A percentile compares a stretch with the other conserved stretches of the same genome.
Evolutionary conservation across 2,888 invertebrate species (phyloP).

Genomic region (Meiosimyza platycephala): DNA sequence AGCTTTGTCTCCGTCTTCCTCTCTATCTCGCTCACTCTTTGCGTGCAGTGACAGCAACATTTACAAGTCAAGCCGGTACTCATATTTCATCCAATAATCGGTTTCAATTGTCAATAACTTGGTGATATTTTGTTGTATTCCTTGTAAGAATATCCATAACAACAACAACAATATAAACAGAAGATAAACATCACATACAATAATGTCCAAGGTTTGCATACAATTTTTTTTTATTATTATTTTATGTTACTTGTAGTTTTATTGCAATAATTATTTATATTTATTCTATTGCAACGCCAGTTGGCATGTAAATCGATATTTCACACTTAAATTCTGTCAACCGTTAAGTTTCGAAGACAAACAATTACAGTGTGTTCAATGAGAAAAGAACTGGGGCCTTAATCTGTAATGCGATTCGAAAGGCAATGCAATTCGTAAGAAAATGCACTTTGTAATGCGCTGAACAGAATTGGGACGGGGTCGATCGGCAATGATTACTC

Average conservation of each 20-base stretch:
- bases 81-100: slow-evolving; percentile 4
- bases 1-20: not conserved
- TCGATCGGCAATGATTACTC: too few relatives aligned
- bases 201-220: slow-evolving; percentile 36
- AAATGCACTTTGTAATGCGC: too few relatives aligned
- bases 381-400: too few relatives aligned
- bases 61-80: too few relatives aligned
- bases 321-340: too few relatives aligned
- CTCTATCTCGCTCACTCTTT: slow-evolving; percentile 14
- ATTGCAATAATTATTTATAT: not conserved
- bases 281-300: not conserved
- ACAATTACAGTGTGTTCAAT: too few relatives aligned
- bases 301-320: too few relatives aligned
- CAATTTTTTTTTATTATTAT: not conserved
- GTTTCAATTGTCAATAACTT: slow-evolving; percentile 36
- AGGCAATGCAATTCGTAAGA: too few relatives aligned
- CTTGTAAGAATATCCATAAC: slow-evolving; percentile 41
- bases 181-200: slow-evolving; percentile 36
- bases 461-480: too few relatives aligned
- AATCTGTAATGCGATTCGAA: too few relatives aligned
- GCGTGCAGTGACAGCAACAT: too few relatives aligned
- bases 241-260: slow-evolving; percentile 23
- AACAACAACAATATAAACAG: slow-evolving; percentile 1
- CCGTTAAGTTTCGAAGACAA: too few relatives aligned
- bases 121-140: slow-evolving; percentile 33